Base-by-base conservation (phyloP, 2,888 invertebrate genomes). In the Stomorhina lunata region DNA sequence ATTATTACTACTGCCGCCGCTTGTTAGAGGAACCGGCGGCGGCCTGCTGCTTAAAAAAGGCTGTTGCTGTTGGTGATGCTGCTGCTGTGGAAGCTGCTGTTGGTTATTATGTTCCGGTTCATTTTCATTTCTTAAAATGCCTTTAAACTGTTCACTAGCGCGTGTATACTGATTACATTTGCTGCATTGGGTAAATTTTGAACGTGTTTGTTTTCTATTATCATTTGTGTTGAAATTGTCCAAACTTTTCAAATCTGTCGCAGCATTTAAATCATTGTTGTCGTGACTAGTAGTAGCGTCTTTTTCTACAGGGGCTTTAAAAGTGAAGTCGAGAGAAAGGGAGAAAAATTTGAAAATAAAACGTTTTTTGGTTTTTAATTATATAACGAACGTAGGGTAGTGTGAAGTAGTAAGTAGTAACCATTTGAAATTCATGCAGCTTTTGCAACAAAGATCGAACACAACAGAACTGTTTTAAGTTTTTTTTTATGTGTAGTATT, bases 241-340 rank as follows among this genome's bases (percentile, higher is more conserved):
- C 80, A 76, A 69, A 83, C 45, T 55, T 72, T 83, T 80, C 32
- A 83, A 72, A n/a, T n/a, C n/a, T n/a, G n/a, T n/a, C 1, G 73
- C 82, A 37, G 75, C 82, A 55, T 80, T 77, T 66, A 61, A 53
- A 27, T 83, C 83, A 43, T 76, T 77, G 83, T 65, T 50, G n/a
- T n/a, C n/a, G n/a, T n/a, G n/a, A n/a, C n/a, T n/a, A n/a, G n/a
- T n/a, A 71, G 69, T 82, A 71, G 53, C 79, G 53, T 79, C 82
- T n/a, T n/a, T n/a, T n/a, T n/a, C n/a, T 82, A 82, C 69, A 76
- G 75, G 71, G 75, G 75, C 82, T 82, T 81, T 77, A 77, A n/a
- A n/a, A 75, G 72, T 81, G 79, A 71, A 75, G 22, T 79, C 57
- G 61, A 82, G 48, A 73, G 71, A 82, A 55, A n/a, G n/a, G n/a